These are phyloP conservation scores for Nilaparvata lugens DNA, from an alignment of 1,140 invertebrate species.

Conservation along the genomic window DNA sequence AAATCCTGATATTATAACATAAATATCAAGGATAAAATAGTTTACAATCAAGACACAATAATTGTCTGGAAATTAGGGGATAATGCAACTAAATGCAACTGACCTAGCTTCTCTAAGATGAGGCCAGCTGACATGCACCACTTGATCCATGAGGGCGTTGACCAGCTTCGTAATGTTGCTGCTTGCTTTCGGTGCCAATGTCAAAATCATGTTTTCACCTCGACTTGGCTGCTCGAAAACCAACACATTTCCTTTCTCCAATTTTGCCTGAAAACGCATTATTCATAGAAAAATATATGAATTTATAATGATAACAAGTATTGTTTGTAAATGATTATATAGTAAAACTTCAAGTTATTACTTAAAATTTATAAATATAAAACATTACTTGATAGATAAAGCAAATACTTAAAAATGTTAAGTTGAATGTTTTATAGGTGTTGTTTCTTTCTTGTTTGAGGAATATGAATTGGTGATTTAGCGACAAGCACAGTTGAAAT, in stretches of 20 bases:
- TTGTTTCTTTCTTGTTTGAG: too few relatives aligned
- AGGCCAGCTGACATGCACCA: slow-evolving; percentile 79
- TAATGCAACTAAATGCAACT: too few relatives aligned
- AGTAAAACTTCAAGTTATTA: background rate
- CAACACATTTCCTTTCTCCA: slow-evolving; percentile 62
- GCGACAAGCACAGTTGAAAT: too few relatives aligned
- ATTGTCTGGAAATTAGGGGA: too few relatives aligned
- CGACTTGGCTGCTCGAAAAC: slow-evolving; percentile 79
- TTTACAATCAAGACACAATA: too few relatives aligned
- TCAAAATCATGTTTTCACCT: slow-evolving; percentile 74
- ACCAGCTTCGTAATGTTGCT: slow-evolving; percentile 40
- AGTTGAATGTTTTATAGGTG: too few relatives aligned
- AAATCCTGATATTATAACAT: too few relatives aligned
- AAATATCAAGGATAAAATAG: too few relatives aligned
- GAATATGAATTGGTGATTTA: too few relatives aligned
- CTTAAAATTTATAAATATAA: background rate
- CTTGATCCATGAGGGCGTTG: slow-evolving; percentile 55
- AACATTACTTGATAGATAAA: background rate
- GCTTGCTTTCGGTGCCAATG: slow-evolving; percentile 35
- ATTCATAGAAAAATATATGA: slow-evolving; percentile 3
- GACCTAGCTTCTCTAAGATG: slow-evolving; percentile 60
- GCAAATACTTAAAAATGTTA: too few relatives aligned
- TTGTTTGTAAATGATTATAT: background rate
- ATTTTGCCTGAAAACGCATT: slow-evolving; percentile 41
- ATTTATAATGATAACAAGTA: background rate